A percentile compares a stretch with the other conserved stretches of the same genome.
Evolutionary conservation across 2,113 vertebrate genomes (phyloP).

Genomic region (Climacteris rufus): DNA sequence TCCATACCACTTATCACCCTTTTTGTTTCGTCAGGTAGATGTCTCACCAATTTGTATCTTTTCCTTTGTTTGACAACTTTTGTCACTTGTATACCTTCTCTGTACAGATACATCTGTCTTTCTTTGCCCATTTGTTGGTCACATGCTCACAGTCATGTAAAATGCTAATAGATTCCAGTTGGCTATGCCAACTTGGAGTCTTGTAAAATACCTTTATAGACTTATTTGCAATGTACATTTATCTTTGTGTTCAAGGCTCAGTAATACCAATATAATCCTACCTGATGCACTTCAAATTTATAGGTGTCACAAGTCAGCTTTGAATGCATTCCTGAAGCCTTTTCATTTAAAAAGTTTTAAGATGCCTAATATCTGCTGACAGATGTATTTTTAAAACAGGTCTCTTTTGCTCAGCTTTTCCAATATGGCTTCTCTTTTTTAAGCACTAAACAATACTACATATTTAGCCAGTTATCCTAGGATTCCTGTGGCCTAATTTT

Average conservation of each 20-base stretch:
- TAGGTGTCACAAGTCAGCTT: not conserved
- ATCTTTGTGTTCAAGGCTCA: not conserved
- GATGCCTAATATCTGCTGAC: not conserved
- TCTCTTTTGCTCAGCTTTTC: not conserved
- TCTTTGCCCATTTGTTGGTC: not conserved
- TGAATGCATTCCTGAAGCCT: not conserved
- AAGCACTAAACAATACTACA: not conserved
- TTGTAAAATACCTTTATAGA: not conserved
- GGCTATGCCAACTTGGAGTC: not conserved
- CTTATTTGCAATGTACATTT: not conserved
- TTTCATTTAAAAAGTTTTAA: not conserved
- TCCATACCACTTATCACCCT: rapidly evolving
- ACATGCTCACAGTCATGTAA: not conserved
- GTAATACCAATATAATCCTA: not conserved
- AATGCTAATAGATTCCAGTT: not conserved
- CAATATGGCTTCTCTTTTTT: not conserved
- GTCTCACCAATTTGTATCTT: not conserved
- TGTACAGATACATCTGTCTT: not conserved
- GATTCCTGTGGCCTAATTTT: constrained; percentile 7
- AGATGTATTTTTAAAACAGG: not conserved
- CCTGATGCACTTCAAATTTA: not conserved
- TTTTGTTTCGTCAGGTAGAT: not conserved
- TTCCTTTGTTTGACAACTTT: not conserved
- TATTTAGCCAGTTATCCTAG: not conserved
- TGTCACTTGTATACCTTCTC: not conserved